These are phyloP conservation scores for Sarcophilus harrisii DNA, from an alignment of 2,797 vertebrate genomes.

Conservation along the genomic window DNA sequence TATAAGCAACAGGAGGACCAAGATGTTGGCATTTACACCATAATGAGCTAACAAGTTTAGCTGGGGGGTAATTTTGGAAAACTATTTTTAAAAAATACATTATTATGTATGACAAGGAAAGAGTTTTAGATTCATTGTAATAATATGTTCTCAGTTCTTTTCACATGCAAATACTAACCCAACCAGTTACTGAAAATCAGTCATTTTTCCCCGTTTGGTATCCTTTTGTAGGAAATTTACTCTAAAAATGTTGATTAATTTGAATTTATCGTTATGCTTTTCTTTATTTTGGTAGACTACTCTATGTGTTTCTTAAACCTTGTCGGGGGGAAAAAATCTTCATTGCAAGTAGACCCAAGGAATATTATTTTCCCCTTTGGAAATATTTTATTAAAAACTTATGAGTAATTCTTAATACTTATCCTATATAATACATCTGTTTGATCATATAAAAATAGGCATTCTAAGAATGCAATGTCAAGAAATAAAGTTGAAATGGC, in stretches of 20 bases:
- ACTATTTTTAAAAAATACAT: not conserved
- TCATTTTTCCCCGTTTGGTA: constrained; percentile 26
- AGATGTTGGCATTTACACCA: not conserved
- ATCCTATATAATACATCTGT: not conserved
- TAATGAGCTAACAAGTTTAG: not conserved
- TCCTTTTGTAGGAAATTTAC: constrained; percentile 3
- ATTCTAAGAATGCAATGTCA: constrained; percentile 13
- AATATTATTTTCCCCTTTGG: constrained; percentile 10
- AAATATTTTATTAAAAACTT: not conserved
- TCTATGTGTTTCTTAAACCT: constrained; percentile 11
- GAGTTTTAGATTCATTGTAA: not conserved
- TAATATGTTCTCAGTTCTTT: constrained; percentile 14
- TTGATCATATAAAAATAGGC: not conserved
- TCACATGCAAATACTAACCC: not conserved
- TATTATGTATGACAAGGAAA: not conserved
- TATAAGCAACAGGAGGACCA: not conserved
- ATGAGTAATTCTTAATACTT: not conserved
- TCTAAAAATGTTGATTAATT: constrained; percentile 32
- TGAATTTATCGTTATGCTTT: constrained; percentile 3
- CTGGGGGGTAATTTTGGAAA: not conserved
- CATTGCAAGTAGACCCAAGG: constrained; percentile 45
- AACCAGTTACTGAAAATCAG: not conserved
- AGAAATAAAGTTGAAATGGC: constrained; percentile 44
- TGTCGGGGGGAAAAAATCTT: not conserved
- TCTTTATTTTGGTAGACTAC: constrained; percentile 33